A percentile compares a stretch with the other conserved stretches of the same genome.
These are phyloP conservation scores for Lysiphlebus fabarum DNA, from an alignment of 1,140 invertebrate genomes.

Conservation along the genomic window DNA sequence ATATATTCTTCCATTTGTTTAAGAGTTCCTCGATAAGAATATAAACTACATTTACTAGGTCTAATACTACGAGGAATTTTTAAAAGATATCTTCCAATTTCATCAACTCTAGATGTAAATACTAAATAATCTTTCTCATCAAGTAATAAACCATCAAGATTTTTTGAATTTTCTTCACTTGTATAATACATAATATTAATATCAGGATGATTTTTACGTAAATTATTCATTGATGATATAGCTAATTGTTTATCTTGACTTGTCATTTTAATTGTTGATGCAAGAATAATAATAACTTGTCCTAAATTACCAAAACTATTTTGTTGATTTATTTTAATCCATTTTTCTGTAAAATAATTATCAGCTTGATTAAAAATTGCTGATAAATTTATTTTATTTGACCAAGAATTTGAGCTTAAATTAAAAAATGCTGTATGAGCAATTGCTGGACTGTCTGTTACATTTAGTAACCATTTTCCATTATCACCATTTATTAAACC, in stretches of 20 bases:
- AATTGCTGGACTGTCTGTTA: slow-evolving; percentile 40
- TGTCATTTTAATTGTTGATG: slow-evolving; percentile 24
- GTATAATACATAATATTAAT: slow-evolving; percentile 38
- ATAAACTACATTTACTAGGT: slow-evolving; percentile 21
- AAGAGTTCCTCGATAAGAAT: slow-evolving; percentile 16
- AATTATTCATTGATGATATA: slow-evolving; percentile 27
- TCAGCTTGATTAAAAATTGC: slow-evolving; percentile 25
- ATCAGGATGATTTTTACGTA: slow-evolving; percentile 37
- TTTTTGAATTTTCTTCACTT: slow-evolving; percentile 24
- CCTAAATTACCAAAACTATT: slow-evolving; percentile 34
- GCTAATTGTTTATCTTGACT: slow-evolving; percentile 22
- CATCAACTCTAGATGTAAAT: slow-evolving; percentile 26
- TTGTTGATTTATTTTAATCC: slow-evolving; percentile 27
- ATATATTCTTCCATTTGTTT: slow-evolving; percentile 39
- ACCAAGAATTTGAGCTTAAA: slow-evolving; percentile 29
- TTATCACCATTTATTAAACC: slow-evolving; percentile 59
- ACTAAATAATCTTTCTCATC: slow-evolving; percentile 36
- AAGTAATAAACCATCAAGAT: slow-evolving; percentile 31
- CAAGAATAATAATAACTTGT: slow-evolving; percentile 37
- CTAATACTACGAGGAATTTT: slow-evolving; percentile 35
- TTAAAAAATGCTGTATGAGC: slow-evolving; percentile 24
- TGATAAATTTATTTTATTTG: slow-evolving; percentile 29
- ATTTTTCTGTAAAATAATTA: slow-evolving; percentile 33
- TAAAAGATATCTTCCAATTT: slow-evolving; percentile 27
- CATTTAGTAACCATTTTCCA: slow-evolving; percentile 57